phyloP scores from a whole-genome alignment of 2,888 invertebrate genomes.

The Xestia sexstrigata region DNA sequence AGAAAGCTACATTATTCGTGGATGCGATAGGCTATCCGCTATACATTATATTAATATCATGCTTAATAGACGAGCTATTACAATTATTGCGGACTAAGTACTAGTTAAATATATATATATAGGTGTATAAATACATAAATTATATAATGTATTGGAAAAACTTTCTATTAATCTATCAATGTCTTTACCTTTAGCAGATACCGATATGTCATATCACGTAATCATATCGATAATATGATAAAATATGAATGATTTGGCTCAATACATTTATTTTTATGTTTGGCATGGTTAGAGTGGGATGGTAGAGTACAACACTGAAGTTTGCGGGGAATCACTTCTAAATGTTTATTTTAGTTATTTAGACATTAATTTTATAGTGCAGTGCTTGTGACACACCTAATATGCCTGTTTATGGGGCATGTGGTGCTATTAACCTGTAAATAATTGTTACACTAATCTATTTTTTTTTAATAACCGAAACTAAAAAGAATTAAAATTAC shows the following conservation, averaged over 20 bases:
- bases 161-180: slow-evolving; percentile 48
- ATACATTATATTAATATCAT: no score
- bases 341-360: neutral
- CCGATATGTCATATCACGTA: slow-evolving; percentile 2
- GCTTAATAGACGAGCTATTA: no score
- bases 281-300: slow-evolving; percentile 5
- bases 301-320: neutral
- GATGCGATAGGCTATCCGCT: no score
- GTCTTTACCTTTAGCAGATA: neutral
- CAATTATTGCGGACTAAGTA: no score
- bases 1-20: no score
- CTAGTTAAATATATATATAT: neutral
- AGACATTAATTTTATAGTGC: no score
- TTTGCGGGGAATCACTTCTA: neutral
- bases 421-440: no score
- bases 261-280: slow-evolving; percentile 27
- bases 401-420: no score
- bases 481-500: neutral
- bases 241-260: slow-evolving; percentile 28
- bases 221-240: slow-evolving; percentile 42
- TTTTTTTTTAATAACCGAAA: no score
- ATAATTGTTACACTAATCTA: no score
- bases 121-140: neutral
- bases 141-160: slow-evolving; percentile 17
- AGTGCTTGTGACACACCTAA: no score